phyloP scores from a whole-genome alignment of 2,113 vertebrate genomes.

The Antechinus flavipes region DNA sequence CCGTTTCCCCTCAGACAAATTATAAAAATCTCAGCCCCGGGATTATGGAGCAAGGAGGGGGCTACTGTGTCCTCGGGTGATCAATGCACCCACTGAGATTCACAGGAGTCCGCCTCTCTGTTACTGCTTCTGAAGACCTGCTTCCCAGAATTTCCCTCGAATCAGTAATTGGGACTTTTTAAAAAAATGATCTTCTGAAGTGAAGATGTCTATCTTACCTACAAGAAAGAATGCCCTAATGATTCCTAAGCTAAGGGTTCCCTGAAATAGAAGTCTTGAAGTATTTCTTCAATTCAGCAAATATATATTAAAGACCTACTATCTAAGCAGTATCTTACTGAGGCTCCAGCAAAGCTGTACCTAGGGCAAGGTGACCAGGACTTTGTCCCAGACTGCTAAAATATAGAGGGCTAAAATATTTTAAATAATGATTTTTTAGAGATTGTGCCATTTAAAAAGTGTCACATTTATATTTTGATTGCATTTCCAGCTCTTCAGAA shows the following conservation, averaged over 20 bases:
- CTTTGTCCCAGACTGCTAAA: background rate
- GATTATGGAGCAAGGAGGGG: accelerated
- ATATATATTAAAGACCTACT: background rate
- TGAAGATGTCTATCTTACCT: background rate
- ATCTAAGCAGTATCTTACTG: background rate
- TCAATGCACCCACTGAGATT: background rate
- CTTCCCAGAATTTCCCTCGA: slow-evolving; percentile 27
- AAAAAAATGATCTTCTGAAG: slow-evolving; percentile 2
- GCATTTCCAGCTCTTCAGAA: background rate
- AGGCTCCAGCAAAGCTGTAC: background rate
- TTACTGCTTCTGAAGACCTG: background rate
- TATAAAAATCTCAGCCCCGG: background rate
- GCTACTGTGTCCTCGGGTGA: background rate
- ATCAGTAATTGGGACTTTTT: slow-evolving; percentile 1
- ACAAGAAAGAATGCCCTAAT: background rate
- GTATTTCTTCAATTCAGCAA: background rate
- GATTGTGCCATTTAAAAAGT: background rate
- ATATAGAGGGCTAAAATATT: background rate
- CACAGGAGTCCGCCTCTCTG: background rate
- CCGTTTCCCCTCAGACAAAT: background rate
- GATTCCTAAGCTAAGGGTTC: background rate
- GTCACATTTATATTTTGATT: background rate
- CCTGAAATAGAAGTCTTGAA: background rate
- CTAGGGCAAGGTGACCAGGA: background rate
- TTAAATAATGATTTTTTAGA: background rate